phyloP scores from a whole-genome alignment of 2,113 vertebrate genomes.

The Lagenorhynchus albirostris region DNA sequence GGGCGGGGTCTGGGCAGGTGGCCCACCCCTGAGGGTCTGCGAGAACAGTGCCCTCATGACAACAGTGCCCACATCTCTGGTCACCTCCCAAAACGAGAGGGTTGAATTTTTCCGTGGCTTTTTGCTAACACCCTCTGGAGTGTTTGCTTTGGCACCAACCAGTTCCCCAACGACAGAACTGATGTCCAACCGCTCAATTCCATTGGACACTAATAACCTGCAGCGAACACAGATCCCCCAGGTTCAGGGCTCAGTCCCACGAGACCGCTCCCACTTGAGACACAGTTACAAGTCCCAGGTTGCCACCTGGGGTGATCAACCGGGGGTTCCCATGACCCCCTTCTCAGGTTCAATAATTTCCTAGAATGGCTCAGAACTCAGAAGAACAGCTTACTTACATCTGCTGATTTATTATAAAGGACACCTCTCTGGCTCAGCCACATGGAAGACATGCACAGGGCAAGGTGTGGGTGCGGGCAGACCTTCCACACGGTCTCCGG shows the following conservation, averaged over 20 bases:
- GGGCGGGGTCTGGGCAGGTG: not conserved
- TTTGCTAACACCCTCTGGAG: not conserved
- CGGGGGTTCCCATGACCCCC: too few relatives aligned
- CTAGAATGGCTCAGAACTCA: not conserved
- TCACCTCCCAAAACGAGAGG: not conserved
- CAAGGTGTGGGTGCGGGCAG: fast-evolving
- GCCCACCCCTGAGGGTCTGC: not conserved
- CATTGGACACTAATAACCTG: fast-evolving
- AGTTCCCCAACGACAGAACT: not conserved
- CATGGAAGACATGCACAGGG: fast-evolving
- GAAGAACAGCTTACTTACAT: not conserved
- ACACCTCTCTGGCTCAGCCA: not conserved
- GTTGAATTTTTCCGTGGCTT: fast-evolving
- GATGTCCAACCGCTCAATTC: too few relatives aligned
- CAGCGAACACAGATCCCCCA: fast-evolving
- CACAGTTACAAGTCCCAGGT: fast-evolving
- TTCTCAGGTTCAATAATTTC: fast-evolving
- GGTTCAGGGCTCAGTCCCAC: fast-evolving
- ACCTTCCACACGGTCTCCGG: fast-evolving
- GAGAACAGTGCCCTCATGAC: not conserved
- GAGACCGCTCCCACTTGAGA: fast-evolving
- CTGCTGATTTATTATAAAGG: not conserved
- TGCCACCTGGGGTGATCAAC: not conserved
- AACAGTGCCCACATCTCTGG: too few relatives aligned
- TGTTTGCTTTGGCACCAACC: not conserved